Conservation (phyloP, 2,113 vertebrate genomes). For the Machaerirhynchus nigripectus region DNA sequence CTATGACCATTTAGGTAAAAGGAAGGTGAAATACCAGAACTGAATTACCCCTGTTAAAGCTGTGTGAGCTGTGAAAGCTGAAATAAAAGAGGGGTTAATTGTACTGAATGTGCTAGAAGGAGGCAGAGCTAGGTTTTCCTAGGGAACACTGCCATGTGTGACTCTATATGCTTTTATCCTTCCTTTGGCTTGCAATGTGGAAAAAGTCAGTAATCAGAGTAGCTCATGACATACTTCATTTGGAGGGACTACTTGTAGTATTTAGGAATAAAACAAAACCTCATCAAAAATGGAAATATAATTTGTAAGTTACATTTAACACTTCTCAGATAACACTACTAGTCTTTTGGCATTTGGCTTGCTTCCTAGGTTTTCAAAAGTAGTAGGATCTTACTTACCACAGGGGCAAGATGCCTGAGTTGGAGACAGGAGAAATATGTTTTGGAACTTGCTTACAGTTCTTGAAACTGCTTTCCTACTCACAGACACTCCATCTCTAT, state of each 20-base stretch:
- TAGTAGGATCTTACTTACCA: background rate
- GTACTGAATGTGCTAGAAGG: background rate
- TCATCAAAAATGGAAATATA: background rate
- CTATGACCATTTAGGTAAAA: background rate
- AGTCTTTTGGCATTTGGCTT: background rate
- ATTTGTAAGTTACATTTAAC: background rate
- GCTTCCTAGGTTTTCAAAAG: background rate
- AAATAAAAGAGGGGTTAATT: background rate
- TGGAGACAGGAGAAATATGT: background rate
- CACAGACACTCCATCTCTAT: background rate
- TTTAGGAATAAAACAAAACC: background rate
- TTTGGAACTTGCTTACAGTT: background rate
- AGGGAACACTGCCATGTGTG: conserved; percentile 11
- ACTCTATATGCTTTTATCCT: conserved; percentile 6
- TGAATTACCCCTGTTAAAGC: background rate
- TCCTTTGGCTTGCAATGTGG: conserved; percentile 8
- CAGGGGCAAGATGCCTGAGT: background rate
- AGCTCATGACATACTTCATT: background rate
- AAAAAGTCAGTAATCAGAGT: conserved; percentile 36
- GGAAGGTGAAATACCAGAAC: background rate
- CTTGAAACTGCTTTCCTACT: background rate
- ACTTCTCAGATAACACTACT: background rate
- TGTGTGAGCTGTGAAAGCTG: background rate
- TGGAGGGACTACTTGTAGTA: background rate
- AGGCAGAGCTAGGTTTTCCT: background rate